These are phyloP conservation scores for Alouatta palliata DNA, from an alignment of 2,113 vertebrate genomes.

Conservation along the genomic window DNA sequence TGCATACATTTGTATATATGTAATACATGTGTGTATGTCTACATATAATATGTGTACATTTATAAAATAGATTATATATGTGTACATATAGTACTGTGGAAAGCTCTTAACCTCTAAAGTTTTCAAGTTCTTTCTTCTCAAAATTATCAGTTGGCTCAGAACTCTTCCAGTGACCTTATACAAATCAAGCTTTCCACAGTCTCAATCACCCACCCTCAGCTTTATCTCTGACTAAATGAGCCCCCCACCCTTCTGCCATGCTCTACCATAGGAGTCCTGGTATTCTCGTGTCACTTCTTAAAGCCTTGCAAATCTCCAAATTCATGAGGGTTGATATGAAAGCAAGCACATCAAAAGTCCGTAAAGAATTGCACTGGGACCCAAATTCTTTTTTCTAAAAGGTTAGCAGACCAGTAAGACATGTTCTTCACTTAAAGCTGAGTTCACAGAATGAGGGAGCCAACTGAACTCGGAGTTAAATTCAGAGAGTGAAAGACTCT, in stretches of 20 bases:
- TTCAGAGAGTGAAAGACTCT: background rate
- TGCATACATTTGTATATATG: background rate
- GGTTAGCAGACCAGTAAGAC: background rate
- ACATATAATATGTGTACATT: background rate
- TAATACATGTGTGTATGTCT: background rate
- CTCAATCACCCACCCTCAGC: background rate
- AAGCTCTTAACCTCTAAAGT: background rate
- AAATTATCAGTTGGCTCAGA: background rate
- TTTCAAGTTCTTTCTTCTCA: background rate
- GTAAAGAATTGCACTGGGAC: background rate
- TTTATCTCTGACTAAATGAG: background rate
- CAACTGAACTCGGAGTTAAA: background rate
- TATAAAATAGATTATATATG: background rate
- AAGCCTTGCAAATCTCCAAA: background rate
- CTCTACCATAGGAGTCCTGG: background rate
- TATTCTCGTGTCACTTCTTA: background rate
- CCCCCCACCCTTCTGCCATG: background rate
- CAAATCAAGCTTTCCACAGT: background rate
- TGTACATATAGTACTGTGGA: background rate
- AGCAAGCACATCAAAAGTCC: background rate
- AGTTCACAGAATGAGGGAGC: background rate
- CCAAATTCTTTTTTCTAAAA: background rate
- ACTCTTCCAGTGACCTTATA: background rate
- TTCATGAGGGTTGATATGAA: background rate
- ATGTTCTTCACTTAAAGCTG: background rate